Evolutionary conservation across 1,140 invertebrate genomes (phyloP).

Genomic region (Oncopodura yosiiana): DNA sequence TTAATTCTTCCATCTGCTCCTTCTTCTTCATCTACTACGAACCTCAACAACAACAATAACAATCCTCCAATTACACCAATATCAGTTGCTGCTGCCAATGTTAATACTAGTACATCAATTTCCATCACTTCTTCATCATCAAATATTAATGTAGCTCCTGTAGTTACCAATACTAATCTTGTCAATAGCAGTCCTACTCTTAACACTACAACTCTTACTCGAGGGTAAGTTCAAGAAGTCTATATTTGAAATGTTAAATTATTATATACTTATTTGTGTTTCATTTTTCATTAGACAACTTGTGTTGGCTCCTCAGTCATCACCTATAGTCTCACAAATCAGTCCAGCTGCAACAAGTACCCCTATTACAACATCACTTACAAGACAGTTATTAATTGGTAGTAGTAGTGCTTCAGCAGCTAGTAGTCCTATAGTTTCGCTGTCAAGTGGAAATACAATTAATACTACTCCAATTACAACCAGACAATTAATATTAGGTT

Average conservation of each 20-base stretch:
- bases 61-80: background rate
- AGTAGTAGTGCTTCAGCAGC: background rate
- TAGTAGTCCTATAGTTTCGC: background rate
- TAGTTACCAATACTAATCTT: too few species aligned
- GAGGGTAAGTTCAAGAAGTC: too few species aligned
- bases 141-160: too few species aligned
- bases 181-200: background rate
- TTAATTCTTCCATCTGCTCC: too few species aligned
- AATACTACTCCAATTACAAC: background rate
- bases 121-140: too few species aligned
- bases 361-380: conserved; percentile 1
- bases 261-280: too few species aligned
- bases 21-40: conserved; percentile 1
- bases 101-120: background rate
- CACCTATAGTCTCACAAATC: too few species aligned
- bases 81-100: background rate
- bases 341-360: background rate
- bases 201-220: background rate
- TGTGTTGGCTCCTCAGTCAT: too few species aligned
- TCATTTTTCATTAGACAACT: too few species aligned
- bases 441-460: background rate
- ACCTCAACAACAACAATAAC: background rate
- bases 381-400: background rate
- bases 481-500: conserved; percentile 19
- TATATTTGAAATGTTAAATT: too few species aligned